Conservation (phyloP, 2,888 invertebrate species). For the Pharmacophagus antenor region DNA sequence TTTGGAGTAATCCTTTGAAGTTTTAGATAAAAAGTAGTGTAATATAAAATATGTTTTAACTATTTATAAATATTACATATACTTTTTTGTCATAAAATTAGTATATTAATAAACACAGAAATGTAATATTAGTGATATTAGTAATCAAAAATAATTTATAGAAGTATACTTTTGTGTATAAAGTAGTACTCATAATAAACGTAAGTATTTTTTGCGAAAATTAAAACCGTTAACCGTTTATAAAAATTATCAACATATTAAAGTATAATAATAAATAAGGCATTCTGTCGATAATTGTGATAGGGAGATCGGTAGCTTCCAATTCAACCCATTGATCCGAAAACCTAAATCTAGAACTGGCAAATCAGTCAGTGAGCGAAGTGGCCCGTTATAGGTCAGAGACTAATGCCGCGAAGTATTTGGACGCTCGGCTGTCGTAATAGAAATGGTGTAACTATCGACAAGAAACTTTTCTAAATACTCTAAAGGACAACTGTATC, state of each 20-base stretch:
- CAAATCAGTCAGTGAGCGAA: constrained; percentile 64
- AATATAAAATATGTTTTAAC: neutral
- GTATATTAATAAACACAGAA: neutral
- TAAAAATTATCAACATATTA: constrained; percentile 1
- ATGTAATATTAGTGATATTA: neutral
- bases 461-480: constrained; percentile 36
- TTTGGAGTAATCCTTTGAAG: neutral
- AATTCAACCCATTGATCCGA: constrained; percentile 73
- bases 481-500: constrained; percentile 5
- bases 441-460: constrained; percentile 38
- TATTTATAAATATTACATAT: too few species aligned
- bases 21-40: too few species aligned
- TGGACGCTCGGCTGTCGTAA: constrained; percentile 36
- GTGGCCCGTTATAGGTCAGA: constrained; percentile 71
- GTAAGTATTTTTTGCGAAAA: neutral
- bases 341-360: constrained; percentile 80
- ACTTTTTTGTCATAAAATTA: neutral
- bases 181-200: neutral
- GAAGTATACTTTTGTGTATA: neutral
- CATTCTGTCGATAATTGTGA: constrained; percentile 34
- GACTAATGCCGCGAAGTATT: constrained; percentile 51
- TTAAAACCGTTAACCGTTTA: neutral
- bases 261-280: constrained; percentile 22
- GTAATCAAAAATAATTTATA: neutral
- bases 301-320: constrained; percentile 56